phyloP scores from a whole-genome alignment of 2,113 vertebrate species.

The Corythoichthys haematopterus region DNA sequence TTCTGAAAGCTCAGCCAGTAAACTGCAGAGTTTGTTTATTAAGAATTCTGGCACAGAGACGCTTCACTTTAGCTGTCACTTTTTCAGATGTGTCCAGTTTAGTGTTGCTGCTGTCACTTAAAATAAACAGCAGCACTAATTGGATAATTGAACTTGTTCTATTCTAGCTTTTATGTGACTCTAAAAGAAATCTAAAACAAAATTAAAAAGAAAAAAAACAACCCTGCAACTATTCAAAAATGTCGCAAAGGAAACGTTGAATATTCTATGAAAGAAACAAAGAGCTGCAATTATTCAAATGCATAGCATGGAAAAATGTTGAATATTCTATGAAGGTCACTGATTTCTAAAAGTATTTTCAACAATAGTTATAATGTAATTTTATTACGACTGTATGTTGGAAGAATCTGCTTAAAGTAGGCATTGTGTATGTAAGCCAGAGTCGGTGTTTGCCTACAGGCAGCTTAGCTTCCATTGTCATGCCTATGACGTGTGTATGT shows the following conservation, averaged over 20 bases:
- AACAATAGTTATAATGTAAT: conserved; percentile 22
- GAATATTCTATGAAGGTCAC: background rate
- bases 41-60: conserved; percentile 10
- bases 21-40: conserved; percentile 17
- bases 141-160: background rate
- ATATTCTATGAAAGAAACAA: background rate
- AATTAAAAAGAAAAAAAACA: background rate
- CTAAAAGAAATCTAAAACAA: background rate
- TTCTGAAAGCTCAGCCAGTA: conserved; percentile 21
- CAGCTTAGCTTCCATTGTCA: conserved; percentile 58
- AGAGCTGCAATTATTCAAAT: background rate
- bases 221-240: no score
- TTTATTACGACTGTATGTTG: conserved; percentile 13
- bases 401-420: conserved; percentile 46
- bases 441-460: conserved; percentile 48
- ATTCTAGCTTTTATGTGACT: background rate
- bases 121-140: background rate
- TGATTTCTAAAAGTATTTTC: conserved; percentile 5
- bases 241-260: no score
- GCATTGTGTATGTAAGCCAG: conserved; percentile 46
- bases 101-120: background rate
- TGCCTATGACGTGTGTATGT: conserved; percentile 36
- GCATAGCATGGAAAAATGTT: background rate
- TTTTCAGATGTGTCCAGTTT: background rate
- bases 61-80: conserved; percentile 11